These are phyloP conservation scores for Dendropsophus ebraccatus DNA, from an alignment of 2,113 vertebrate genomes.

Conservation along the genomic window DNA sequence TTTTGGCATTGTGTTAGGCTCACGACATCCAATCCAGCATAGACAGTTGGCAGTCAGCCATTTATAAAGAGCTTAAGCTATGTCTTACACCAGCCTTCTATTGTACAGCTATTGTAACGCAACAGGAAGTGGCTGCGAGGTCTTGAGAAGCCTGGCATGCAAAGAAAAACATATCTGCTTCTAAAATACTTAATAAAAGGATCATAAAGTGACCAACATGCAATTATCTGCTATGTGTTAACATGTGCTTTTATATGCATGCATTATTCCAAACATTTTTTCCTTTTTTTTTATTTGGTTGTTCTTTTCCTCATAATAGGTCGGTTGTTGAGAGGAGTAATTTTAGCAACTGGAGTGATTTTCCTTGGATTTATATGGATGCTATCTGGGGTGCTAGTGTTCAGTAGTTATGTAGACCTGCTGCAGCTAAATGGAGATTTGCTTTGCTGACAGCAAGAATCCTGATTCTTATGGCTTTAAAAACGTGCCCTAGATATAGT, in stretches of 20 bases:
- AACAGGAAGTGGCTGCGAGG: conserved; percentile 5
- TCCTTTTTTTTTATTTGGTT: neutral
- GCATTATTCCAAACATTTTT: neutral
- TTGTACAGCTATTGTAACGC: conserved; percentile 36
- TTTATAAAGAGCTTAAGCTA: conserved; percentile 36
- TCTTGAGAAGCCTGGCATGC: conserved; percentile 4
- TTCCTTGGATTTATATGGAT: neutral
- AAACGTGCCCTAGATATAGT: conserved; percentile 24
- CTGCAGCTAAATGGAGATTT: conserved; percentile 29
- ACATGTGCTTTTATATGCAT: neutral
- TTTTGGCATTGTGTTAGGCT: conserved; percentile 21
- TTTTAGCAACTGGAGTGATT: neutral
- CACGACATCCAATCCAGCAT: conserved; percentile 25
- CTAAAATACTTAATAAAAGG: neutral
- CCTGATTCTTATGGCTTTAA: neutral
- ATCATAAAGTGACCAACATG: neutral
- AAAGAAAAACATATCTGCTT: conserved; percentile 1
- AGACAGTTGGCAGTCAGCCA: conserved; percentile 45
- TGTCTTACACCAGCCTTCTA: conserved; percentile 32
- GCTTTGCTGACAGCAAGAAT: conserved; percentile 17
- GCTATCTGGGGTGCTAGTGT: neutral
- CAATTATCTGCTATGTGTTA: neutral
- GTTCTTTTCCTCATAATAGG: neutral
- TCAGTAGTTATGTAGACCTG: neutral
- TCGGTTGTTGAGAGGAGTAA: neutral